A percentile compares a stretch with the other conserved stretches of the same genome.
phyloP scores from a whole-genome alignment of 2,113 vertebrate genomes.

The Oryzias woworae region DNA sequence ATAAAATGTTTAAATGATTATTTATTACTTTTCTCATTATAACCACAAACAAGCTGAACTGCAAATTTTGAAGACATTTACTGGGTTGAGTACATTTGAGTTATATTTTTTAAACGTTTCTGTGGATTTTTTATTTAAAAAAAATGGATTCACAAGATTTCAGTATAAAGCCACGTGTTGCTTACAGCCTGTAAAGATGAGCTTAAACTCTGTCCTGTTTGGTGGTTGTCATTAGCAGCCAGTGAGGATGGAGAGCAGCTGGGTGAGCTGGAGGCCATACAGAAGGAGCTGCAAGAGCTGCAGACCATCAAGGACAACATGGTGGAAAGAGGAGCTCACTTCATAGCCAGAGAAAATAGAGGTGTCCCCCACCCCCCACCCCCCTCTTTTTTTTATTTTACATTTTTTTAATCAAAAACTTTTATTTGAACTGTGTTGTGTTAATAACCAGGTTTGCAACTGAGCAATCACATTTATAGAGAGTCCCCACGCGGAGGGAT shows the following conservation, averaged over 20 bases:
- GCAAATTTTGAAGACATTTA: no score
- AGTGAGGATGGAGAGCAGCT: constrained; percentile 5
- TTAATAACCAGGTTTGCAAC: constrained; percentile 5
- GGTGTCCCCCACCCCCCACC: not conserved
- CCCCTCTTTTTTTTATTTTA: not conserved
- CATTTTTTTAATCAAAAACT: not conserved
- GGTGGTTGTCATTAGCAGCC: constrained; percentile 1
- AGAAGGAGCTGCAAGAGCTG: constrained; percentile 58
- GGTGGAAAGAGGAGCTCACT: not conserved
- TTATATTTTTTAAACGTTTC: no score
- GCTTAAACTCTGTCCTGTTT: not conserved
- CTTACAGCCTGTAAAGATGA: no score
- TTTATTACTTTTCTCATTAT: no score
- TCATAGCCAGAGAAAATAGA: not conserved
- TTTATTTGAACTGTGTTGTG: not conserved
- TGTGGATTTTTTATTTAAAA: no score
- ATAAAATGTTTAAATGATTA: no score
- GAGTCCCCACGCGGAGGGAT: constrained; percentile 21
- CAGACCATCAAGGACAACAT: constrained; percentile 9
- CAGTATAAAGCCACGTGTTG: no score
- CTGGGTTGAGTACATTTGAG: no score
- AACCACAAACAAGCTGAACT: no score
- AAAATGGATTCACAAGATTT: no score
- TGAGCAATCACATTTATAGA: not conserved
- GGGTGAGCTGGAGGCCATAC: constrained; percentile 44